Evolutionary conservation across 2,888 invertebrate species (phyloP), one percentile per base, ranked within the genome.

Genomic region (Agrilus cyanescens): DNA sequence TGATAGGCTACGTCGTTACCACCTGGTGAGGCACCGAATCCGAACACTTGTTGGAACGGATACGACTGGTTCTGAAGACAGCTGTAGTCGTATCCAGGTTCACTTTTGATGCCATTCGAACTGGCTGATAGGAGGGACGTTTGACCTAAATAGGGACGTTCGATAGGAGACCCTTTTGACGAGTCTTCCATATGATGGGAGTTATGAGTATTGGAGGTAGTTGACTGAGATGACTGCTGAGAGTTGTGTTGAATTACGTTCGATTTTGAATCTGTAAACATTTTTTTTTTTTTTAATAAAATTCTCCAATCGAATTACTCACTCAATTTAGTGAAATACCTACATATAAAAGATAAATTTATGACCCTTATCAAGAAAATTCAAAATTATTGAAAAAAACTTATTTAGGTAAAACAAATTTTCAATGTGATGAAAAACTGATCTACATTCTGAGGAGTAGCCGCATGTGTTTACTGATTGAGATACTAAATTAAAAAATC

Each of bases 1-100:
- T 85, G 82, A 66, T 85, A 85, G 48, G 80, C 74, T 50, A 84
- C 85, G 36, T 74, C 69, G 43, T 52, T 55, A 15, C 54, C 55
- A 18, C 56, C 50, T 6, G 58, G 50, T 14, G 56, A 51, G 41
- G 69, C 67, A 63, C 70, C 70, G 47, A 75, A 62, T 20, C 74
- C 74, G 57, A 75, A 76, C 50, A 75, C 61, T 56, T 74, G 76
- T 55, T 74, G 76, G 50, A 74, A 75, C 44, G 62, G 62, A 48
- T 66, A 65, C 4, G 64, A 56, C 46, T 65, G 65, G 43, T 64
- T 65, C 53, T 67, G 68, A 30, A 68, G 54, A 48, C 66, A 65
- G 47, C 62, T 64, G 50, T 65, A 67, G 35, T 67, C 63, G 53
- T 68, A 66, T 12, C 63, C 61, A 1, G 68, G 68, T 51, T 69